These are phyloP conservation scores for Ornithoptera priamus DNA, from an alignment of 2,888 invertebrate species.

Conservation along the genomic window DNA sequence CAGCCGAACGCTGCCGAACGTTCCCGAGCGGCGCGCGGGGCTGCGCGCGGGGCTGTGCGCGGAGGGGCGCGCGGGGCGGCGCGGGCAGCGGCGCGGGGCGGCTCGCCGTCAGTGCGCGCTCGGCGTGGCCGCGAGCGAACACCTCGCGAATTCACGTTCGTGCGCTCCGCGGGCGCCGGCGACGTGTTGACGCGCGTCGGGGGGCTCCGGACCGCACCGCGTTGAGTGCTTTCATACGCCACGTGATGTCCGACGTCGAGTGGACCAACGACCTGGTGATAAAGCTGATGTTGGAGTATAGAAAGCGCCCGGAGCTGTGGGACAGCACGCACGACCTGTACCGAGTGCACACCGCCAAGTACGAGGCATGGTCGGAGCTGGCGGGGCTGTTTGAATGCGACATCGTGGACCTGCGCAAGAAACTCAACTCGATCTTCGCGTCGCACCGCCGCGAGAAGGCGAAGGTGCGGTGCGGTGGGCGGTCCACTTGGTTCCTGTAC, in stretches of 20 bases:
- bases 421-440: slow-evolving; percentile 68
- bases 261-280: slow-evolving; percentile 61
- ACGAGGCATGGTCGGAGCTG: slow-evolving; percentile 60
- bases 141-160: slow-evolving; percentile 41
- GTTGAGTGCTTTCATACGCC: too few relatives aligned
- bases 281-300: slow-evolving; percentile 56
- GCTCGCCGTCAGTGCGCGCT: slow-evolving; percentile 44
- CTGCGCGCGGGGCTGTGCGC: slow-evolving; percentile 14
- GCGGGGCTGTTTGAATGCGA: slow-evolving; percentile 60
- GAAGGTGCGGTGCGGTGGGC: slow-evolving; percentile 55
- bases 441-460: slow-evolving; percentile 66
- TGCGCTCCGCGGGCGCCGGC: slow-evolving; percentile 23
- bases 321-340: slow-evolving; percentile 51
- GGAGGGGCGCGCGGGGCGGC: slow-evolving; percentile 39
- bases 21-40: background rate
- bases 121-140: slow-evolving; percentile 45
- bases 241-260: slow-evolving; percentile 50
- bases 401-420: slow-evolving; percentile 60
- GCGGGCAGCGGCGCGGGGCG: slow-evolving; percentile 28
- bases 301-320: slow-evolving; percentile 56
- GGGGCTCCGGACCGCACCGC: too few relatives aligned
- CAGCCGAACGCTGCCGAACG: background rate
- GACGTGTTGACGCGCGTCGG: too few relatives aligned
- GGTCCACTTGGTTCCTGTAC: slow-evolving; percentile 65
- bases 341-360: slow-evolving; percentile 56